phyloP scores from a whole-genome alignment of 2,113 vertebrate species.

The Physeter macrocephalus region DNA sequence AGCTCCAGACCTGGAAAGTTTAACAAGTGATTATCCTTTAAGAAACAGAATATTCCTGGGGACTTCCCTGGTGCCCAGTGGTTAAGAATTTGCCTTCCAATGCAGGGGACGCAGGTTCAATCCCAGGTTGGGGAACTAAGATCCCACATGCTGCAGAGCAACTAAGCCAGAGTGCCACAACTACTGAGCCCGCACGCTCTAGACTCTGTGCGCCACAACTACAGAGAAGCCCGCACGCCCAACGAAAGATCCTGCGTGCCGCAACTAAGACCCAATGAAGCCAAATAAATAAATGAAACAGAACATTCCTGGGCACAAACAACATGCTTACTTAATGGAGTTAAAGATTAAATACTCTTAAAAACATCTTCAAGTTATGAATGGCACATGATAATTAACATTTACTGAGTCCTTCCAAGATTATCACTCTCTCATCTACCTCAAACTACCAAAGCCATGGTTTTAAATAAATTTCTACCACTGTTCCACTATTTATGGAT shows the following conservation, averaged over 20 bases:
- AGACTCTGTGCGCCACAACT: too few species aligned
- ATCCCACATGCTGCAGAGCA: too few species aligned
- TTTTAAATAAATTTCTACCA: neutral
- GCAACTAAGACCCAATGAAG: too few species aligned
- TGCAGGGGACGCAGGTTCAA: too few species aligned
- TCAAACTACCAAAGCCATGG: neutral
- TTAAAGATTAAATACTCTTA: neutral
- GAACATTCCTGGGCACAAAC: neutral
- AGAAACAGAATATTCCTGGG: neutral
- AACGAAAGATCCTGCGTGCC: too few species aligned
- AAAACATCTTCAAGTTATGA: neutral
- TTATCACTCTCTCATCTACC: neutral
- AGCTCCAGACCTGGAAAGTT: neutral
- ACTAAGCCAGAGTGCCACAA: too few species aligned
- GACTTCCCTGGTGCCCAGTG: too few species aligned
- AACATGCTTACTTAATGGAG: neutral
- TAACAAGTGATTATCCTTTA: neutral
- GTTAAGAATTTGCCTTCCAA: too few species aligned
- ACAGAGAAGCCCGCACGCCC: too few species aligned
- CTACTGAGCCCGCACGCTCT: too few species aligned
- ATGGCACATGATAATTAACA: neutral
- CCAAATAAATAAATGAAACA: neutral
- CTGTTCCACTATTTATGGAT: too few species aligned
- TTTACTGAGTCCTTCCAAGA: neutral
- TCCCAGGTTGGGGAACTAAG: too few species aligned